Conservation (phyloP, 2,113 vertebrate genomes). For the Saccopteryx bilineata region DNA sequence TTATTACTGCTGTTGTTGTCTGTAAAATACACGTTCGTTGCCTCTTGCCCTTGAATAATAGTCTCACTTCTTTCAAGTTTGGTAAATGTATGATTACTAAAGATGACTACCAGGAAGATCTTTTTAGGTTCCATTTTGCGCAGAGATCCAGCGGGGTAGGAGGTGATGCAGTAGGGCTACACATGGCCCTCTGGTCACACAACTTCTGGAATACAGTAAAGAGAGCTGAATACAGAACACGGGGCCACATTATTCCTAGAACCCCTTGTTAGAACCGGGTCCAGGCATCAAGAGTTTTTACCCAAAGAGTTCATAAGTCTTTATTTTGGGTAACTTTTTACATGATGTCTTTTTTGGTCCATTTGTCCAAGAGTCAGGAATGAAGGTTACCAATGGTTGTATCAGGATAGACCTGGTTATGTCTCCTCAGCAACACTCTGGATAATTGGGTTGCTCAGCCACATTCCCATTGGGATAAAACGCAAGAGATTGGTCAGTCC, state of each 20-base stretch:
- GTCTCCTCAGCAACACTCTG: not conserved
- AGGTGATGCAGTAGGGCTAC: not conserved
- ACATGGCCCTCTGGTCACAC: not conserved
- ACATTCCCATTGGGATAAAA: not conserved
- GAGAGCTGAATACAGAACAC: not conserved
- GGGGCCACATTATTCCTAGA: not conserved
- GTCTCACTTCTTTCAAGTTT: not conserved
- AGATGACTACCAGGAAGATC: not conserved
- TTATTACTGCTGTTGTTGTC: conserved; percentile 43
- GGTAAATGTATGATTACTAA: not conserved
- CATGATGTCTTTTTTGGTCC: not conserved
- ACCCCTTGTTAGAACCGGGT: not conserved
- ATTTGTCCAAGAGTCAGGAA: not conserved
- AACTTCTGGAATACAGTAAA: not conserved
- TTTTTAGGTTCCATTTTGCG: not conserved
- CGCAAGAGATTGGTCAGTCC: not conserved
- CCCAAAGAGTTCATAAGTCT: not conserved
- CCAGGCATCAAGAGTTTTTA: not conserved
- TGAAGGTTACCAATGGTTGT: not conserved
- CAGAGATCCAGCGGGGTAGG: not conserved
- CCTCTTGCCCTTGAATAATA: not conserved
- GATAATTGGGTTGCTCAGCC: not conserved
- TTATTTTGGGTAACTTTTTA: not conserved
- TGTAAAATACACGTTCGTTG: conserved; percentile 27
- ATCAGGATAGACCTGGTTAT: not conserved